Percentiles rank a stretch among this genome's conserved stretches.
These are phyloP conservation scores for Caenorhabditis virilis DNA, from an alignment of 2,888 invertebrate species.

Conservation along the genomic window DNA sequence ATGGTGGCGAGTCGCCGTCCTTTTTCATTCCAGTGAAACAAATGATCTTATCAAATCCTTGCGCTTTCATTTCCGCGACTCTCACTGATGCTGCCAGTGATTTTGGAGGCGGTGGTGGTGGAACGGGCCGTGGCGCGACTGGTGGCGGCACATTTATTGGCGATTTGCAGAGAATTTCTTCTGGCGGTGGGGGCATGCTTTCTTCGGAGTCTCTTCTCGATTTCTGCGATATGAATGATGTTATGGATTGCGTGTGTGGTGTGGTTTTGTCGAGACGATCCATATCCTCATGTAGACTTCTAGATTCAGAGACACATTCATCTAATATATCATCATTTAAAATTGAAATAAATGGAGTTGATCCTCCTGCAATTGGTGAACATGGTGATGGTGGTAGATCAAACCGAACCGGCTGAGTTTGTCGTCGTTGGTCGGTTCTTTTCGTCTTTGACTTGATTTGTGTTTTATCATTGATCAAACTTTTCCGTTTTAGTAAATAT, in stretches of 20 bases:
- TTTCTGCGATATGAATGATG: conserved; percentile 39
- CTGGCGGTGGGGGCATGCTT: conserved; percentile 50
- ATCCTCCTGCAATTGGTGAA: conserved; percentile 40
- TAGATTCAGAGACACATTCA: conserved; percentile 51
- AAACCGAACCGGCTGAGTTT: conserved; percentile 67
- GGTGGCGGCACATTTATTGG: conserved; percentile 26
- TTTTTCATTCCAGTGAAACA: conserved; percentile 10
- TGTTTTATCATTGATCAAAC: conserved; percentile 58
- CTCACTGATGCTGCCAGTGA: conserved; percentile 38
- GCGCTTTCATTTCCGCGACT: conserved; percentile 39
- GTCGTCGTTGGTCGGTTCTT: conserved; percentile 69
- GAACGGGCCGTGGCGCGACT: conserved; percentile 20
- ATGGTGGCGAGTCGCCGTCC: conserved; percentile 49
- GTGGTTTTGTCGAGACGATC: conserved; percentile 48
- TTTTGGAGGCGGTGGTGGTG: conserved; percentile 57
- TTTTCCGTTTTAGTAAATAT: conserved; percentile 57
- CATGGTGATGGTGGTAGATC: conserved; percentile 49
- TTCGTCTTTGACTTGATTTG: conserved; percentile 26
- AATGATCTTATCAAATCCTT: conserved; percentile 15
- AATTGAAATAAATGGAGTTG: conserved; percentile 53
- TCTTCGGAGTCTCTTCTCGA: conserved; percentile 40
- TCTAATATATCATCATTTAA: conserved; percentile 51
- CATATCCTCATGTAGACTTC: conserved; percentile 58
- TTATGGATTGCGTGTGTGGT: conserved; percentile 30
- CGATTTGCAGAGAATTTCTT: conserved; percentile 19